phyloP scores from a whole-genome alignment of 2,888 invertebrate genomes.

The Argyra leucocephala region DNA sequence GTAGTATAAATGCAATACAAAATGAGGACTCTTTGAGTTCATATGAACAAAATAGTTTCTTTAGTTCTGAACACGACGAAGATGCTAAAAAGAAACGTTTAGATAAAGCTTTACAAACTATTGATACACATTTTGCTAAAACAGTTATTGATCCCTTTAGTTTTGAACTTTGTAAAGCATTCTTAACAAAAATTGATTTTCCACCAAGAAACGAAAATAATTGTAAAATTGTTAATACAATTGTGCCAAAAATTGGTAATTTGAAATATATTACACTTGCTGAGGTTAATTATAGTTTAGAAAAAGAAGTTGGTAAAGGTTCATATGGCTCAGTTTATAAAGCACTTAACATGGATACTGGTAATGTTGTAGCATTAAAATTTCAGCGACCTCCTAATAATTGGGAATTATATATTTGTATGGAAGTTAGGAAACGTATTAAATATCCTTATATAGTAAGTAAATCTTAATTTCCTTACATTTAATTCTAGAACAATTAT shows the following conservation, averaged over 20 bases:
- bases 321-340: constrained; percentile 75
- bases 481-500: background rate
- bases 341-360: constrained; percentile 36
- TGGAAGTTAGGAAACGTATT: constrained; percentile 67
- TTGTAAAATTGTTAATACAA: constrained; percentile 50
- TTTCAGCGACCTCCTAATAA: constrained; percentile 80
- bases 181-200: constrained; percentile 65
- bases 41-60: constrained; percentile 43
- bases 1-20: constrained; percentile 23
- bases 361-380: constrained; percentile 61
- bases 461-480: constrained; percentile 10
- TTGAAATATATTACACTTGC: constrained; percentile 48
- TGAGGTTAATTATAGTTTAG: constrained; percentile 53
- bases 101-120: constrained; percentile 38
- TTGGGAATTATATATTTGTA: constrained; percentile 92
- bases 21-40: constrained; percentile 38
- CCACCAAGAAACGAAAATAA: constrained; percentile 52
- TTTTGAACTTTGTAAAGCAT: constrained; percentile 56
- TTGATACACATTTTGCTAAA: constrained; percentile 38
- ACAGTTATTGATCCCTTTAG: constrained; percentile 71
- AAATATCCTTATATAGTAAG: constrained; percentile 49
- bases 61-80: constrained; percentile 40
- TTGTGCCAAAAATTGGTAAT: constrained; percentile 50
- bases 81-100: constrained; percentile 39
- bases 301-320: constrained; percentile 74